Conservation (phyloP, 2,113 vertebrate genomes). For the Calcarius ornatus region DNA sequence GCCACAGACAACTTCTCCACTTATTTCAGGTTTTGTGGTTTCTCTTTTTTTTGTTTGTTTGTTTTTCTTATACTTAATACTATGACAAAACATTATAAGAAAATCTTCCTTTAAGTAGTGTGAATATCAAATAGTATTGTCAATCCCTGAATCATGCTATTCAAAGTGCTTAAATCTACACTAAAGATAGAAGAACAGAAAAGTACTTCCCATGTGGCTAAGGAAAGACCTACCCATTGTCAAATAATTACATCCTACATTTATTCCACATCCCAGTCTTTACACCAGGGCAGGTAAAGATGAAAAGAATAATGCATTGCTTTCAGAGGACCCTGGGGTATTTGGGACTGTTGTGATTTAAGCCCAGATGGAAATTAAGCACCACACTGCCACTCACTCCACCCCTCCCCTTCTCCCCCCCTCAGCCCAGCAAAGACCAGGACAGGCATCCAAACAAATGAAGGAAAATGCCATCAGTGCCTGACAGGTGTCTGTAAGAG, state of each 20-base stretch:
- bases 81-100: slow-evolving; percentile 70
- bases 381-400: background rate
- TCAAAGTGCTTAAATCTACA: slow-evolving; percentile 79
- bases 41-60: background rate
- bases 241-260: slow-evolving; percentile 52
- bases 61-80: slow-evolving; percentile 27
- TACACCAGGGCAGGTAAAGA: background rate
- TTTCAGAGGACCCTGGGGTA: slow-evolving; percentile 42
- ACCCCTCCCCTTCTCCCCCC: background rate
- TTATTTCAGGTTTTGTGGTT: slow-evolving; percentile 14
- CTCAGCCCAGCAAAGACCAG: background rate
- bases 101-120: slow-evolving; percentile 53
- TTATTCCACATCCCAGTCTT: slow-evolving; percentile 58
- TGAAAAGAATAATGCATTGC: slow-evolving; percentile 9
- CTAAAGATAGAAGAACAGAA: slow-evolving; percentile 71
- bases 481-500: slow-evolving; percentile 59
- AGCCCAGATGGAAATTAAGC: background rate
- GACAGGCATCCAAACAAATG: slow-evolving; percentile 36
- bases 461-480: slow-evolving; percentile 42
- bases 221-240: slow-evolving; percentile 53
- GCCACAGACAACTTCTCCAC: slow-evolving; percentile 42
- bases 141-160: slow-evolving; percentile 81
- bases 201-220: slow-evolving; percentile 59
- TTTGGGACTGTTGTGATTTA: background rate
- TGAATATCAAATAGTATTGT: slow-evolving; percentile 75